Percentiles rank a stretch among this genome's conserved stretches.
These are phyloP conservation scores for Cataglyphis hispanica DNA, from an alignment of 1,140 invertebrate genomes.

Conservation along the genomic window DNA sequence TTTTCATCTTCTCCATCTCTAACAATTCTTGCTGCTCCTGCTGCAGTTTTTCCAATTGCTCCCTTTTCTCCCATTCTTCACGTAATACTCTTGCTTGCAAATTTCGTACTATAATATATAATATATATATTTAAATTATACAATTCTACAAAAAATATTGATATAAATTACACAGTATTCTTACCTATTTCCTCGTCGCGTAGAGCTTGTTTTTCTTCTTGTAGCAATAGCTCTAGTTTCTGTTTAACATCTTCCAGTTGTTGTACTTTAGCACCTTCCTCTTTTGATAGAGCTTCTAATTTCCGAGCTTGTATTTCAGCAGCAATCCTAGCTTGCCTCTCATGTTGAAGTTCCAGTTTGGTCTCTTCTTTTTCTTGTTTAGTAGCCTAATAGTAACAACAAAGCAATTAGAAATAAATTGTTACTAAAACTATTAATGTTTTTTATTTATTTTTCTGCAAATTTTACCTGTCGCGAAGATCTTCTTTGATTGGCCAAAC, in stretches of 20 bases:
- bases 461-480: constrained; percentile 88
- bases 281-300: constrained; percentile 89
- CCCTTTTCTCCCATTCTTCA: constrained; percentile 94
- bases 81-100: constrained; percentile 89
- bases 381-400: constrained; percentile 78
- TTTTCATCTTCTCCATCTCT: constrained; percentile 91
- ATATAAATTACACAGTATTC: background rate
- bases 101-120: constrained; percentile 76
- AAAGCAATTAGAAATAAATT: constrained; percentile 51
- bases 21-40: constrained; percentile 91
- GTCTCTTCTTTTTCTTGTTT: constrained; percentile 88
- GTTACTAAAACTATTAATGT: constrained; percentile 10
- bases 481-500: constrained; percentile 87
- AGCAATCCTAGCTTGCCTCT: constrained; percentile 89
- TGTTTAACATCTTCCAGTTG: constrained; percentile 90
- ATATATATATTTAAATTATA: constrained; percentile 20
- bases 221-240: constrained; percentile 90
- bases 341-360: constrained; percentile 88
- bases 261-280: constrained; percentile 90
- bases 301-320: constrained; percentile 89
- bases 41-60: constrained; percentile 92
- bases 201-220: constrained; percentile 94
- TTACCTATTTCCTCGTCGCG: constrained; percentile 93
- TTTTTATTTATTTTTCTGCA: background rate
- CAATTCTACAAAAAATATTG: background rate